Evolutionary conservation across 2,797 vertebrate species (phyloP), one percentile per base, ranked within the genome.

Genomic region (Amazonetta brasiliensis): DNA sequence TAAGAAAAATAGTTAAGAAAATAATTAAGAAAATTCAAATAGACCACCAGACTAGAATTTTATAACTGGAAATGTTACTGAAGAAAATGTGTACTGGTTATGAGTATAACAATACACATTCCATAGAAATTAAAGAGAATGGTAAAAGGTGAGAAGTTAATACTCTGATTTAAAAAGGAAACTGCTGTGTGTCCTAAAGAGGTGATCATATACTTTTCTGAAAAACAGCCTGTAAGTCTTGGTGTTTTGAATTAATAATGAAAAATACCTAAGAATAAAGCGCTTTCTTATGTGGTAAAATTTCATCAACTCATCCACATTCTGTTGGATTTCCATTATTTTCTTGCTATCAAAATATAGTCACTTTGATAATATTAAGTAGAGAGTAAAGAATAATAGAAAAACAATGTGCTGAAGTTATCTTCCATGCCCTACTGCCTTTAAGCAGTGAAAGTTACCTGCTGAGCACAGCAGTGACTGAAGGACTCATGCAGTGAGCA

Each of bases 401-500:
- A 84, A 87, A 87, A 14, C 55, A 79, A 33, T 8, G 5, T 67
- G 33, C 56, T 43, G 19, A 43, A 81, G 78, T 92, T 91, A 82
- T 78, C 43, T 84, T 87, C 33, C 41, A 73, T 74, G 81, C 43
- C 84, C 66, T 83, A 52, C 50, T 81, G 76, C 28, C 74, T 90
- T 92, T 71, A 75, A 92, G 64, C 81, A 92, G 95, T 76, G 89
- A 93, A 95, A 96, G 69, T 90, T 87, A 96, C 94, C 92, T 93
- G 95, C 96, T 96, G 96, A 93, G 89, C 76, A 44, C 92, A 90
- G 97, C 87, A 86, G 85, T 72, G 64, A 77, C 92, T 85, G 81
- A 90, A 96, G 92, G 92, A 94, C 50, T 71, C 96, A 87, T 62
- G 71, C 90, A 69, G 96, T 9, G 91, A 95, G 86, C 95, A 97